Base-by-base conservation (phyloP, 2,797 vertebrate species). In the Channa striata region DNA sequence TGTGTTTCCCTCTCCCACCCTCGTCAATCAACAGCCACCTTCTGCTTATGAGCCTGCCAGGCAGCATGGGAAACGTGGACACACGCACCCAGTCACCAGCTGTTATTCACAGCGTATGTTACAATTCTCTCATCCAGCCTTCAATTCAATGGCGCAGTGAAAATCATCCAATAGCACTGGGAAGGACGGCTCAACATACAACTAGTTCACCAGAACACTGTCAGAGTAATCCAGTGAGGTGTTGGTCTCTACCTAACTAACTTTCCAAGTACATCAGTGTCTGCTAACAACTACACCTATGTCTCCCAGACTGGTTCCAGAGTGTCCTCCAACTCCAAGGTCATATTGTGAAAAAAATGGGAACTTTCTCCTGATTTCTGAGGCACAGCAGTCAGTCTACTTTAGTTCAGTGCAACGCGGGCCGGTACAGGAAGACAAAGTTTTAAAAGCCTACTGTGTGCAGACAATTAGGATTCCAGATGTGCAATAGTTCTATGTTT, bases 141-240 rank as follows among this genome's bases (percentile, higher is more conserved):
- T 51, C 59, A 49, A 88, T 91, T 94, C 89, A 87, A 91, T 90
- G 87, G 36, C 51, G 34, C 72, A 73, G 70, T 79, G 58, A 81
- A 80, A 87, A 83, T 61, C 77, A 87, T 74, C 78, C 75, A 47
- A 67, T 57, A 74, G 82, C 71, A 58, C 84, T 87, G 81, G 84
- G 67, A 70, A 82, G 40, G 40, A 56, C 67, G 43, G 5, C 25
- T 1, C 2, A 47, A 77, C 70, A 48, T 71, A 77, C 51, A 52
- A 67, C 69, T 53, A 61, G 57, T 69, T 74, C 65, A 66, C 58
- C 34, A 60, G 59, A 63, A 67, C 65, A 74, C 70, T 9, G 30
- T 87, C 87, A 83, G 76, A 84, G 73, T 25, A 74, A 78, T 62
- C 68, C 59, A 70, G 43, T 37, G 76, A 80, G 69, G 25, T 30